Evolutionary conservation across 2,888 invertebrate species (phyloP).

Genomic region (Papilio gigon): DNA sequence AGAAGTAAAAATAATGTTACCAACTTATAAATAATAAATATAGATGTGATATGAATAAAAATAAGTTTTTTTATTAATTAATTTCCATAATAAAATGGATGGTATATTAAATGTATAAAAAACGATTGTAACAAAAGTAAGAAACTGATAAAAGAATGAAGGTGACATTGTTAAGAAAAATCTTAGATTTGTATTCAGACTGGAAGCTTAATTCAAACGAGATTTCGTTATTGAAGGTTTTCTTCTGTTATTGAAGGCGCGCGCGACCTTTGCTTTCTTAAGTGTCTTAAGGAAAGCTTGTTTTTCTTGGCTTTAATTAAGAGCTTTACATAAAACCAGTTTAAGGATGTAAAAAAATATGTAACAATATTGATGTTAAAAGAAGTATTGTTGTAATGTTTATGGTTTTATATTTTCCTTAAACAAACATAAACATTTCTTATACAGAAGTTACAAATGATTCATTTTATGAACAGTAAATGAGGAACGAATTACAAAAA

Average conservation of each 20-base stretch:
- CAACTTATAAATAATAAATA: no score
- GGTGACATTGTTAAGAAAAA: constrained; percentile 20
- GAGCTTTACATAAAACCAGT: constrained; percentile 10
- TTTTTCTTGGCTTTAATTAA: constrained; percentile 6
- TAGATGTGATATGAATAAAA: no score
- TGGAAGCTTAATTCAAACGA: constrained; percentile 27
- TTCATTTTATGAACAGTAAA: no score
- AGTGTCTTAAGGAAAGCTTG: constrained; percentile 18
- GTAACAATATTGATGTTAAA: not conserved
- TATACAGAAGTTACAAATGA: not conserved
- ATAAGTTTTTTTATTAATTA: not conserved
- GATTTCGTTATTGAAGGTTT: constrained; percentile 36
- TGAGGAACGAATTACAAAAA: no score
- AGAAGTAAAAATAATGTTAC: no score
- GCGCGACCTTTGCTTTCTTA: constrained; percentile 31
- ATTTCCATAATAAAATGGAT: not conserved
- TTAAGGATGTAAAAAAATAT: not conserved
- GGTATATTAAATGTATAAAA: not conserved
- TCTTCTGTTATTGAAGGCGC: constrained; percentile 23
- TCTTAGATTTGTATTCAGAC: constrained; percentile 29
- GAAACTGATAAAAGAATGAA: constrained; percentile 9
- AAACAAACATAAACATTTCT: not conserved
- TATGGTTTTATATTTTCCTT: not conserved
- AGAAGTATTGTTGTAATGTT: not conserved
- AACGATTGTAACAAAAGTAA: constrained; percentile 3